Evolutionary conservation across 2,888 invertebrate species (phyloP).

Genomic region (Myopa tessellatipennis): DNA sequence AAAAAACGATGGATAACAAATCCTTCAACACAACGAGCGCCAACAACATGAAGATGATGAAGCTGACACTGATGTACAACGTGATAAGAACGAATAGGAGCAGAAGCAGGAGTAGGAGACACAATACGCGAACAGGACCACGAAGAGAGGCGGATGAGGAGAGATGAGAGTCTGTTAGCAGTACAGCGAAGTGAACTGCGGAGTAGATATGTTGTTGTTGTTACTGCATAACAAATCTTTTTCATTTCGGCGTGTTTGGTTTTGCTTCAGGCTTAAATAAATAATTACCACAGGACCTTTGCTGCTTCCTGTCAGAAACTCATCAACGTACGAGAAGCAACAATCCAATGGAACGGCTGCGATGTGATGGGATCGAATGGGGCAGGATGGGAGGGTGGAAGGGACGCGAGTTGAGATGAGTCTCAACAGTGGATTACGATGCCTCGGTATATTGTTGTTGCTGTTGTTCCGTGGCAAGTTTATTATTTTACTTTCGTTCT

Average conservation of each 20-base stretch:
- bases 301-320: slow-evolving; percentile 34
- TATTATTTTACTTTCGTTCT: slow-evolving; percentile 32
- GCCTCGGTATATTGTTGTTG: not conserved
- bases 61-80: not conserved
- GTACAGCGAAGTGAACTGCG: not conserved
- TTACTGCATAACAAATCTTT: slow-evolving; percentile 16
- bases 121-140: not conserved
- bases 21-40: slow-evolving; percentile 22
- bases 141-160: not conserved
- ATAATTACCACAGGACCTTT: slow-evolving; percentile 39
- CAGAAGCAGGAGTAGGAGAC: not conserved
- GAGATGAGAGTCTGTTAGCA: not conserved
- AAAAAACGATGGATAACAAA: slow-evolving; percentile 41
- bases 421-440: not conserved
- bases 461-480: not conserved
- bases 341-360: not conserved
- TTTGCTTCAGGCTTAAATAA: slow-evolving; percentile 47
- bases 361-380: too few species aligned
- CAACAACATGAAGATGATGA: slow-evolving; percentile 7
- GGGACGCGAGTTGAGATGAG: not conserved
- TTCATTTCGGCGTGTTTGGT: slow-evolving; percentile 37
- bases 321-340: slow-evolving; percentile 15
- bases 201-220: slow-evolving; percentile 2
- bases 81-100: slow-evolving; percentile 3
- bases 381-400: not conserved